Conservation (phyloP, 2,113 vertebrate species). For the Cyphomyrus discorhynchus region DNA sequence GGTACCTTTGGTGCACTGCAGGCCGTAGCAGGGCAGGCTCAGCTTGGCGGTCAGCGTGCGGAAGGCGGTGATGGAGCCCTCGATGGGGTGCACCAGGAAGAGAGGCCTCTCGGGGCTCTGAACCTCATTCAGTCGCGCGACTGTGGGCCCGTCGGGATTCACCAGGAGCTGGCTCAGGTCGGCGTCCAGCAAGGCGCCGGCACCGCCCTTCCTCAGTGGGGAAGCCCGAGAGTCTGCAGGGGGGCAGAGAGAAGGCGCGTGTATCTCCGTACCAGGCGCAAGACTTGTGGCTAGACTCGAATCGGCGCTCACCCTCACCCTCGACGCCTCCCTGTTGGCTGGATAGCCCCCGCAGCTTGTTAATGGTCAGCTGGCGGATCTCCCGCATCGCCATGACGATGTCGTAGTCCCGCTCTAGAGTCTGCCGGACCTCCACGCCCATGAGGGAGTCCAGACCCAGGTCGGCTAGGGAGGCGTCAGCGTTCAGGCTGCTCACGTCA, state of each 20-base stretch:
- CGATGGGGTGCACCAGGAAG: slow-evolving; percentile 90
- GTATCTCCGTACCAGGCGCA: neutral
- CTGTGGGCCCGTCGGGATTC: slow-evolving; percentile 72
- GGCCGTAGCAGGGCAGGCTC: slow-evolving; percentile 78
- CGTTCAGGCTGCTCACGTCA: slow-evolving; percentile 70
- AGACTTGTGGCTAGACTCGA: neutral
- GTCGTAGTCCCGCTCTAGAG: slow-evolving; percentile 79
- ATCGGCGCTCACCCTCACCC: slow-evolving; percentile 49
- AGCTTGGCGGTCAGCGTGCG: slow-evolving; percentile 71
- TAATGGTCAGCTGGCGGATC: slow-evolving; percentile 79
- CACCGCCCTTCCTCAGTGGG: slow-evolving; percentile 29
- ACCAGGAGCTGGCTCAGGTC: slow-evolving; percentile 74
- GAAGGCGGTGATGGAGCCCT: slow-evolving; percentile 80
- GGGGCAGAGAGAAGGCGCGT: neutral
- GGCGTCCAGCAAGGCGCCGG: slow-evolving; percentile 45
- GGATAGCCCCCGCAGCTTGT: slow-evolving; percentile 73
- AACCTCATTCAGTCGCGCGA: slow-evolving; percentile 70
- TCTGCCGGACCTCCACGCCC: slow-evolving; percentile 94
- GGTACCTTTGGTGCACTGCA: slow-evolving; percentile 90
- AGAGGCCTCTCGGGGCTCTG: slow-evolving; percentile 75
- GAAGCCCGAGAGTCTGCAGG: slow-evolving; percentile 47
- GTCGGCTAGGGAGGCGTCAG: slow-evolving; percentile 77
- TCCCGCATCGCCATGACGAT: slow-evolving; percentile 84
- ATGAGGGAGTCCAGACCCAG: slow-evolving; percentile 92
- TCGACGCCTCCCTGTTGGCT: slow-evolving; percentile 41